Evolutionary conservation across 2,888 invertebrate species (phyloP).

Genomic region (Pyrrhosoma nymphula): DNA sequence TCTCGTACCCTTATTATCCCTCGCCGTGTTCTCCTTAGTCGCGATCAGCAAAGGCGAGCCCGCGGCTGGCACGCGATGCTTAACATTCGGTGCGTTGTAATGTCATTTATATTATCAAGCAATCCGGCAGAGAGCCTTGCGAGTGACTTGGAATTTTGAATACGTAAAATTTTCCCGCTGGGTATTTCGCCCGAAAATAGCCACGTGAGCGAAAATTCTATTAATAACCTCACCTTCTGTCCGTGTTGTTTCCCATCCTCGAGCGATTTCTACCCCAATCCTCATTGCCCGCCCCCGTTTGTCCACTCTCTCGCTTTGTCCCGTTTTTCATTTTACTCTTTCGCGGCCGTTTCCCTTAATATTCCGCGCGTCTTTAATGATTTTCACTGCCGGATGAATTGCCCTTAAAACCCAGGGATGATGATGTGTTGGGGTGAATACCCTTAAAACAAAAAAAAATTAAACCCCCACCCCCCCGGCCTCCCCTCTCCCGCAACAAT

Average conservation of each 20-base stretch:
- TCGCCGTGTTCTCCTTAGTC: background rate
- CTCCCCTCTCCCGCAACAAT: background rate
- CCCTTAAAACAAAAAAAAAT: background rate
- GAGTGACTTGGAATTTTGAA: background rate
- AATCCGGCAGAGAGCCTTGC: background rate
- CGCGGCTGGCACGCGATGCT: background rate
- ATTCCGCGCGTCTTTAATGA: slow-evolving; percentile 2
- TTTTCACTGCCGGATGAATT: background rate
- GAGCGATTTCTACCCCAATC: no score
- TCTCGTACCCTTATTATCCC: background rate
- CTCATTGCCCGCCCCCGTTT: background rate
- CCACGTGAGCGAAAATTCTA: background rate
- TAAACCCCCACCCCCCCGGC: background rate
- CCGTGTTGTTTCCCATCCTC: background rate
- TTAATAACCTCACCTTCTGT: background rate
- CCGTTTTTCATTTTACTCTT: background rate
- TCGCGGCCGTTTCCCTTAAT: background rate
- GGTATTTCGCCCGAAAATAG: background rate
- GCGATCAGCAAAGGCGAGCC: background rate
- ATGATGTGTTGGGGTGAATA: slow-evolving; percentile 9
- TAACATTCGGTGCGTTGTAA: background rate
- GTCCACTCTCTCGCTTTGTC: background rate
- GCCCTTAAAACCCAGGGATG: slow-evolving; percentile 8
- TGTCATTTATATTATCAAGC: background rate
- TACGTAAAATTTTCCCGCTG: background rate